Evolutionary conservation across 2,888 invertebrate genomes (phyloP), one percentile per base, ranked within the genome.

Genomic region (Adela reaumurella): DNA sequence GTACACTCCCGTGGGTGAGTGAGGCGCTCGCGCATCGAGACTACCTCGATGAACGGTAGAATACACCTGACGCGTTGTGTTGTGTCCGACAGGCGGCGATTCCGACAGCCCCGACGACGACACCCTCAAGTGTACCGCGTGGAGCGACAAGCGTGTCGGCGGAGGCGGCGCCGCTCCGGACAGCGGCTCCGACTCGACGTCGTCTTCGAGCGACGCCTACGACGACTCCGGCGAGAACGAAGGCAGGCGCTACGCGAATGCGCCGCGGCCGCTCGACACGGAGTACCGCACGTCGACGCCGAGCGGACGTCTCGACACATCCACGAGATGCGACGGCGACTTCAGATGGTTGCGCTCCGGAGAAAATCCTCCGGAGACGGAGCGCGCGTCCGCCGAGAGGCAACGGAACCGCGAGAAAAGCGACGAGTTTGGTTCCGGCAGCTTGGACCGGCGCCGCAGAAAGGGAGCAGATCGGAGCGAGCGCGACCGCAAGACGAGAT

Each of bases 341-440:
- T 87, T 87, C 65, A 85, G 83, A 68, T 87, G 87, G 87, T 80
- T 87, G 66, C 81, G 77, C 8, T 65, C 67, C 14, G 68, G 60
- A 51, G 71, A 66, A 51, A 64, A 69, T 59, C 59, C 65, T 46
- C 61, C 65, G 59, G 69, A 68, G 35, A 55, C 63, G 20, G 35
- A 35, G 35, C 11, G 11, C n/a, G 35, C 44, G 42, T 49, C 50
- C 10, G 51, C 48, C 56, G 64, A 19, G 48, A 43, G 29, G 45
- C 51, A 28, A 49, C 54, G 19, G 5, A 14, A 6, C 16, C 42
- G 42, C 5, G 45, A 41, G 24, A 67, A 67, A 51, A 57, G 61
- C 43, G 74, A 74, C 43, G 69, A 73, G 50, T 71, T 69, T 57
- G 62, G 68, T 3, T 65, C 73, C 46, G 71, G 74, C 17, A 84